Base-by-base conservation (phyloP, 2,113 vertebrate genomes). In the Ammodytes dubius region DNA sequence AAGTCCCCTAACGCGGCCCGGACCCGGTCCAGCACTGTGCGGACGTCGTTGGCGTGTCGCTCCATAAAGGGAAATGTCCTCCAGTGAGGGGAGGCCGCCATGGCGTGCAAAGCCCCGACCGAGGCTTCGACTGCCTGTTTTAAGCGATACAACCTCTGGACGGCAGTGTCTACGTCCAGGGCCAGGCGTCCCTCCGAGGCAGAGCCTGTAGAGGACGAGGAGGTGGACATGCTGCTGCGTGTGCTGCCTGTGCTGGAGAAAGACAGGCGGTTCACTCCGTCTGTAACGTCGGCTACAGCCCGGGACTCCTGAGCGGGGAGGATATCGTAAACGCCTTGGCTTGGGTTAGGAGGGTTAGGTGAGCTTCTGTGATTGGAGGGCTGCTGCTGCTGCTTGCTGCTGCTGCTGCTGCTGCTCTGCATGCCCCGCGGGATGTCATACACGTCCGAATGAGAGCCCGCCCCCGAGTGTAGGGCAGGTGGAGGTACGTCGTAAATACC, bases 161-260 rank as follows among this genome's bases (percentile, higher is more conserved):
- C 90, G 8, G 97, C 97, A 0, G 95, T 91, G 87, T 99, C 97
- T 40, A 96, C 91, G 47, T 97, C 97, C 80, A 97, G 84, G 1
- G 84, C 45, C 27, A 97, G 91, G 91, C 93, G 96, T 72, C 70
- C 93, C 82, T 52, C 96, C 0, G 74, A 94, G 66, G 93, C 77
- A 53, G 96, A 97, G 72, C 96, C 74, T 0, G 96, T 94, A 7
- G 97, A 98, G 0, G 97, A 97, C 75, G 98, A 99, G 6, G 98
- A 99, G 0, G 97, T 99, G 77, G 98, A 99, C 98, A 99, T 99
- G 91, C 97, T 98, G 84, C 97, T 98, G 77, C 97, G 94, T 0
- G 97, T 97, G 90, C 97, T 98, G 89, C 97, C 97, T 0, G 97
- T 99, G 78, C 97, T 99, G 80, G 98, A 99, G 92, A 99, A 96